Base-by-base conservation (phyloP, 2,797 vertebrate genomes). In the Tachyglossus aculeatus region DNA sequence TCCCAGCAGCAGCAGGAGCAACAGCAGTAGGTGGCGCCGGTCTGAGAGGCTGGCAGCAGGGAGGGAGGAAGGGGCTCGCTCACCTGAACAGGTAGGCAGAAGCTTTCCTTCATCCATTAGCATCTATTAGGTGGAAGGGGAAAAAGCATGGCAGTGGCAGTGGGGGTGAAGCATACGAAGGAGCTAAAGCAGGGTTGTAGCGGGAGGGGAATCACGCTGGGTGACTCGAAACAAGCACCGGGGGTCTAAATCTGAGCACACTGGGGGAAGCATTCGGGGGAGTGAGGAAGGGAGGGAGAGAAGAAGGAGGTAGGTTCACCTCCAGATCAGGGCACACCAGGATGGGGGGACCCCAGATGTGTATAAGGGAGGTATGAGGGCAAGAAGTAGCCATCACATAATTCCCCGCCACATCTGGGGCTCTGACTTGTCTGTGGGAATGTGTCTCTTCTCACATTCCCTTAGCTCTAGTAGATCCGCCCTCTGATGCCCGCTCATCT, bases 1-100 rank as follows among this genome's bases (percentile, higher is more conserved):
- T 88, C 65, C 69, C 83, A 87, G 72, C 74, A 91, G 84, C 76
- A 83, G 85, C 84, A 85, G 82, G 47, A 90, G 86, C 90, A 93
- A 87, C 90, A 93, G 87, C 77, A 88, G 60, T 80, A 90, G 81
- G 88, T 82, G 66, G 25, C 39, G 67, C 77, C 66, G 86, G 81
- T 83, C 62, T 70, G 79, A 62, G 9, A 31, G 51, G 67, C n/a
- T 4, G 69, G 81, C 85, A 45, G 25, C n/a, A 18, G 7, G n/a
- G 80, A 78, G n/a, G n/a, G n/a, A 63, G 52, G 67, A 67, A 72
- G 70, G 27, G 66, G 75, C 60, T 62, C 78, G n/a, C n/a, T 81
- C 74, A 67, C 58, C 86, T 84, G 81, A 85, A 71, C 63, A 71
- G 66, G 83, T 65, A 69, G 86, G 79, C 64, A 38, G 47, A 62